Evolutionary conservation across 2,888 invertebrate species (phyloP), one percentile per base, ranked within the genome.

Genomic region (Choreutis nemorana): DNA sequence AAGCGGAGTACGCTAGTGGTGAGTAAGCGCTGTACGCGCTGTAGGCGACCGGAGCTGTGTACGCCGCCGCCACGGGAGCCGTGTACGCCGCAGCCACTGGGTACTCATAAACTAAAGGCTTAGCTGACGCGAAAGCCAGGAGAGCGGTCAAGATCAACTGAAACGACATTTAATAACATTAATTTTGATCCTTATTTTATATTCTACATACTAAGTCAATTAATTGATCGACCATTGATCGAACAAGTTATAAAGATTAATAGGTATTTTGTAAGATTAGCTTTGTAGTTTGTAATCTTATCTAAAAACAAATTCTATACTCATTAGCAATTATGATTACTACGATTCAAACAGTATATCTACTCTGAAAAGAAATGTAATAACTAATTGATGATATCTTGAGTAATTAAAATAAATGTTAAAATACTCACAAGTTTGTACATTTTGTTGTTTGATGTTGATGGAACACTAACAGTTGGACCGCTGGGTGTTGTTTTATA

Each of bases 341-440:
- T n/a, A n/a, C n/a, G n/a, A n/a, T n/a, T n/a, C n/a, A n/a, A n/a
- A n/a, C n/a, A n/a, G n/a, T n/a, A n/a, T n/a, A n/a, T n/a, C n/a
- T n/a, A n/a, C n/a, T n/a, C n/a, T n/a, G n/a, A n/a, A n/a, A n/a
- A n/a, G n/a, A n/a, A n/a, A n/a, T n/a, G n/a, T n/a, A n/a, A n/a
- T n/a, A n/a, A n/a, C n/a, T n/a, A n/a, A n/a, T n/a, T n/a, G n/a
- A n/a, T n/a, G n/a, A n/a, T n/a, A n/a, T n/a, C n/a, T n/a, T n/a
- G n/a, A n/a, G n/a, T n/a, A n/a, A n/a, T n/a, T n/a, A n/a, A n/a
- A n/a, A n/a, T n/a, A n/a, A n/a, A n/a, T n/a, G n/a, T n/a, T n/a
- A n/a, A n/a, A n/a, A 26, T 34, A 14, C 31, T 60, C 62, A 79
- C 81, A 71, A 75, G 67, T 52, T 79, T 80, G 58, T 61, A 72